Evolutionary conservation across 2,888 invertebrate species (phyloP), one percentile per base, ranked within the genome.

Genomic region (Emmelina monodactyla): DNA sequence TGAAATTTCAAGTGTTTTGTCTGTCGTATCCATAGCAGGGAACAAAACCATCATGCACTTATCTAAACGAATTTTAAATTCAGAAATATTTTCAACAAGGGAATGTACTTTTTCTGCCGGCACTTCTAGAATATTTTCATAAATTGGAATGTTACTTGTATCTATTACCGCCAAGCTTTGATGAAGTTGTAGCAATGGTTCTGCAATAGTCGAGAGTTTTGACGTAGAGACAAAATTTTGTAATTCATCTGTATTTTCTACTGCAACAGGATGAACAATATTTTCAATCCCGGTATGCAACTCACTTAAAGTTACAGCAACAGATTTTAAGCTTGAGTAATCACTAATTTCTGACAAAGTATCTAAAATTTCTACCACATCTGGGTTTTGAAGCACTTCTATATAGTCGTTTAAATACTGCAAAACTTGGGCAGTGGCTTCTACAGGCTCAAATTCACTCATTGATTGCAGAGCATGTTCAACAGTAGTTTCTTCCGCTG

Each of bases 131-230:
- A 67, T 56, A 53, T 64, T 56, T 61, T 72, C 69, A 46, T 61
- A 70, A 47, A 67, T 50, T 62, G 69, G 66, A 65, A 75, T 69
- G 61, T 72, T 66, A 49, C 47, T 58, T 37, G 50, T 48, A 44
- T 73, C 68, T 53, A 75, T 46, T 32, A 67, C 53, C 32, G 66
- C 68, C 37, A 79, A 56, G 53, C 60, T 57, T 45, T 72, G 58
- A 22, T 65, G 63, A 9, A 76, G 45, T 40, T 68, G 67, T 42
- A 63, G 64, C 56, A 76, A 61, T 1, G 76, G 76, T 34, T 70
- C 61, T 15, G 70, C 69, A 37, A 82, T 61, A 10, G 55, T 54
- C 31, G 52, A 46, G 32, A 79, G 47, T 46, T 67, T 66, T 4
- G 60, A 49, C 11, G 61, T 46, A 38, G 60, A 58, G 2, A 57